Conservation (phyloP, 2,888 invertebrate species). For the Lepidochrysops patricia region DNA sequence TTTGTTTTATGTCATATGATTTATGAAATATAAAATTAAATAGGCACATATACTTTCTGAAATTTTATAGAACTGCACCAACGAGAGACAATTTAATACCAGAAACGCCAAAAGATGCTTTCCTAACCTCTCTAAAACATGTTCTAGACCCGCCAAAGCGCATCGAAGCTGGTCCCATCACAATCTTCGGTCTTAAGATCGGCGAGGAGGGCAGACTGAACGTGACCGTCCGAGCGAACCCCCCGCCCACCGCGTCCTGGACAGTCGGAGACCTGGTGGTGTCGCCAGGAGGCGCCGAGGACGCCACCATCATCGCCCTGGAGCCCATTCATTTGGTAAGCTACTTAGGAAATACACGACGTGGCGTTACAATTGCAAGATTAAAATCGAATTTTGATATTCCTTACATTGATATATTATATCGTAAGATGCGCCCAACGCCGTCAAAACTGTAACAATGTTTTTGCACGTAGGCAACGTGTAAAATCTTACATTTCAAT, state of each 20-base stretch:
- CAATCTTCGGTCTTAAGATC: slow-evolving; percentile 83
- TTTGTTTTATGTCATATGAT: neutral
- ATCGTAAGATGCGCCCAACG: too few relatives aligned
- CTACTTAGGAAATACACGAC: too few relatives aligned
- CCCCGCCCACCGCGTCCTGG: slow-evolving; percentile 82
- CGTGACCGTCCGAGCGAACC: slow-evolving; percentile 83
- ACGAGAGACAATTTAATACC: too few relatives aligned
- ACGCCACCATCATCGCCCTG: slow-evolving; percentile 34
- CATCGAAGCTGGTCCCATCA: slow-evolving; percentile 68
- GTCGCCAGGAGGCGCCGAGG: slow-evolving; percentile 30
- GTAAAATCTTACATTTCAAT: too few relatives aligned
- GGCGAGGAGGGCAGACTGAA: slow-evolving; percentile 82
- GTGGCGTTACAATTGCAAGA: too few relatives aligned
- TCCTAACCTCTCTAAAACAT: neutral
- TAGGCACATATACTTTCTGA: too few relatives aligned
- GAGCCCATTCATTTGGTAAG: slow-evolving; percentile 48
- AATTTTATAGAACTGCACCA: too few relatives aligned
- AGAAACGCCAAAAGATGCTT: neutral
- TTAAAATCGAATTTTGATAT: too few relatives aligned
- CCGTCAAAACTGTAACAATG: too few relatives aligned
- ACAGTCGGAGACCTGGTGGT: slow-evolving; percentile 65
- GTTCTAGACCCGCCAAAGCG: slow-evolving; percentile 78
- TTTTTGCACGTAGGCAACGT: too few relatives aligned
- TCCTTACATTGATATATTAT: too few relatives aligned
- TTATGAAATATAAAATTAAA: neutral